Evolutionary conservation across 2,888 invertebrate species (phyloP), one percentile per base, ranked within the genome.

Genomic region (Tryphoninae sp.): DNA sequence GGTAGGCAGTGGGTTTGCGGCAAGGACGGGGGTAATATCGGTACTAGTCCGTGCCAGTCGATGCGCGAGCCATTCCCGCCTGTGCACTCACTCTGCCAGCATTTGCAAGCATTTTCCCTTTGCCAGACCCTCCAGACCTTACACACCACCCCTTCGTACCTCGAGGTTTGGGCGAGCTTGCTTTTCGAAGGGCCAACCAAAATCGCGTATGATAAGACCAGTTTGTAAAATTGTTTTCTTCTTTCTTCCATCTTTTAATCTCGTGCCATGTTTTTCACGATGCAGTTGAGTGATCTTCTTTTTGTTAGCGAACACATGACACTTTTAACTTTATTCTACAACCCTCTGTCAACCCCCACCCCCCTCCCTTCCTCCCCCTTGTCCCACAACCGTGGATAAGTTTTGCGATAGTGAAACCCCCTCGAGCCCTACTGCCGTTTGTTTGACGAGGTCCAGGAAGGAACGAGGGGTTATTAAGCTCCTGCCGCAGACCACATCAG

Each of bases 31-130:
- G 89, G 89, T 90, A 90, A 91, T 91, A 91, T 90, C 88, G 89
- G 91, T 91, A 89, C 91, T 91, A 90, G 89, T 87, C 88, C 86
- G 91, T 91, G 87, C 90, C 90, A 91, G 90, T 88, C 90, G 87
- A 89, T 87, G 87, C 79, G 76, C 82, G 79, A 88, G 88, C 88
- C 88, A 88, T 89, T 88, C 87, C 86, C 87, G 86, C 86, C 77
- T 81, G 78, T 81, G 16, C 72, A 72, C 74, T 82, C 69, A 78
- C 83, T 69, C 77, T 67, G 33, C 76, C 81, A 72, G 74, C 58
- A 81, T 72, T 80, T 78, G 55, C 74, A 75, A 71, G 64, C 81
- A 71, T 72, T 78, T 81, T 78, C 77, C 55, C 71, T 71, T 19
- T 11, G 23, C 42, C 55, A 45, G 55, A 19, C 61, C 26, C 55